phyloP scores from a whole-genome alignment of 2,888 invertebrate species.

The Drosophila meridionalis region DNA sequence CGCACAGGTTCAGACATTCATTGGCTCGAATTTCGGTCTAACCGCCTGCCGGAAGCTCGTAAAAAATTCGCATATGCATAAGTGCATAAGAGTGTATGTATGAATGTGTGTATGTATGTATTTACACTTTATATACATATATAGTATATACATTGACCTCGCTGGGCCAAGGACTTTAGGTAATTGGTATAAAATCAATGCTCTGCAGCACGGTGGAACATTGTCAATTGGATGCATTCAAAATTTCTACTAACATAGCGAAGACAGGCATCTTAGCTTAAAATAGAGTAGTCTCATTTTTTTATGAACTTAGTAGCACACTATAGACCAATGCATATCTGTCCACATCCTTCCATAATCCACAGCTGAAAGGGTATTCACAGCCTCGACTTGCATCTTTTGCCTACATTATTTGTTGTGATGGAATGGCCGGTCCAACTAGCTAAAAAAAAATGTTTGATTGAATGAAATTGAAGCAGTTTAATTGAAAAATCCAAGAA shows the following conservation, averaged over 20 bases:
- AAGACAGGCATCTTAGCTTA: too few relatives aligned
- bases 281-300: neutral
- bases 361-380: neutral
- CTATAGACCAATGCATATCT: too few relatives aligned
- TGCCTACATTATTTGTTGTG: neutral
- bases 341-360: neutral
- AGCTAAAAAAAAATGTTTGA: neutral
- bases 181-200: slow-evolving; percentile 34
- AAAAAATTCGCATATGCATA: slow-evolving; percentile 6
- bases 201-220: slow-evolving; percentile 23
- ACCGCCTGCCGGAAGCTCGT: slow-evolving; percentile 4
- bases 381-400: too few relatives aligned
- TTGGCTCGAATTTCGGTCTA: neutral
- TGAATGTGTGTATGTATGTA: neutral
- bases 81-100: neutral
- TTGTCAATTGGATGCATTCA: slow-evolving; percentile 26
- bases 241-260: slow-evolving; percentile 8
- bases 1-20: neutral
- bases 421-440: neutral
- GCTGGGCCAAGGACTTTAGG: slow-evolving; percentile 14
- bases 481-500: slow-evolving; percentile 30
- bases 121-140: neutral
- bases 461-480: slow-evolving; percentile 19
- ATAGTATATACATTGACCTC: neutral
- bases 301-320: neutral